Percentiles rank a stretch among this genome's conserved stretches.
phyloP scores from a whole-genome alignment of 2,113 vertebrate species.

The Megaptera novaeangliae region DNA sequence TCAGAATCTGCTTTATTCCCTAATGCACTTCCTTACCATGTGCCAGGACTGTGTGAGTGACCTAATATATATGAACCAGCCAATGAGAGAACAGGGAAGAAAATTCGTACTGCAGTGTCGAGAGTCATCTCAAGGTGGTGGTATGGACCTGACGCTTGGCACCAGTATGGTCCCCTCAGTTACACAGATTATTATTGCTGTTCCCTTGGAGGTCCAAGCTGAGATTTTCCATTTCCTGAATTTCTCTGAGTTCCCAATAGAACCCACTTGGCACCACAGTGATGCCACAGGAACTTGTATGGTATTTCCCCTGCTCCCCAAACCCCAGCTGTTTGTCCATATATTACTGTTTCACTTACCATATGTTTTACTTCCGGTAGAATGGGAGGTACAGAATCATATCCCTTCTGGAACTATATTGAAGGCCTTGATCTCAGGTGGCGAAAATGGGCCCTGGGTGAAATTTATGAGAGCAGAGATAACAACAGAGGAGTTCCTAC shows the following conservation, averaged over 20 bases:
- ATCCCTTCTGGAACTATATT: conserved; percentile 81
- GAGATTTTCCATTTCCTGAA: not conserved
- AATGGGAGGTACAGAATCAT: conserved; percentile 80
- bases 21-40: not conserved
- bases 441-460: conserved; percentile 76
- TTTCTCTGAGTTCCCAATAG: not conserved
- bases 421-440: conserved; percentile 73
- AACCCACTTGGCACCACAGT: not conserved
- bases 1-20: not conserved
- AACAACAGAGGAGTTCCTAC: conserved; percentile 77
- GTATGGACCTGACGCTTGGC: not conserved
- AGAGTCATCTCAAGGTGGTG: not conserved
- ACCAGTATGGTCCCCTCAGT: not conserved
- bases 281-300: not conserved
- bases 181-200: not conserved
- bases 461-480: conserved; percentile 84
- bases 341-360: not conserved
- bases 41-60: not conserved
- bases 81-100: not conserved
- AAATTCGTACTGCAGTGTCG: not conserved
- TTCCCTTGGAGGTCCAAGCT: not conserved
- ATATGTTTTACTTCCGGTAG: conserved; percentile 63
- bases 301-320: not conserved
- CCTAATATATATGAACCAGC: not conserved
- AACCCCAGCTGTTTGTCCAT: not conserved